A percentile compares a stretch with the other conserved stretches of the same genome.
phyloP scores from a whole-genome alignment of 1,140 invertebrate species.

The Colletes gigas region DNA sequence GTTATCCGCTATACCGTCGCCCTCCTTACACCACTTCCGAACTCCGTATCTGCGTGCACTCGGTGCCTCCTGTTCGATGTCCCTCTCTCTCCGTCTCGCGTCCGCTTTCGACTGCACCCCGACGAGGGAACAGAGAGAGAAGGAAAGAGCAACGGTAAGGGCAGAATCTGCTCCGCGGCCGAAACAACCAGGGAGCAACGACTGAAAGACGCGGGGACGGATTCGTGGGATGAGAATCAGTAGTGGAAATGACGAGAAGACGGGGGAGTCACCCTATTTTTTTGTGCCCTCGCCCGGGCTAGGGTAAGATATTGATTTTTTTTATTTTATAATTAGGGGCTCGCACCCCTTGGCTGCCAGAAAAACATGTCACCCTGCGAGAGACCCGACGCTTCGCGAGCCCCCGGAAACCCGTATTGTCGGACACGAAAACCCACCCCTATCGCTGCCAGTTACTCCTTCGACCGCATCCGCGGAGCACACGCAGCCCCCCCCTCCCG shows the following conservation, averaged over 20 bases:
- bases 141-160: neutral
- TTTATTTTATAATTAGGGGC: constrained; percentile 82
- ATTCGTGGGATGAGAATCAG: constrained; percentile 34
- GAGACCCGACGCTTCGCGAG: neutral
- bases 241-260: constrained; percentile 51
- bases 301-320: constrained; percentile 81
- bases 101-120: neutral
- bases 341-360: constrained; percentile 77
- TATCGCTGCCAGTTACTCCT: no score
- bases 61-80: neutral
- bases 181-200: constrained; percentile 66
- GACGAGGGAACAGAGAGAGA: neutral
- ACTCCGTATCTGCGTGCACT: constrained; percentile 20
- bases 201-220: constrained; percentile 62
- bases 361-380: constrained; percentile 78
- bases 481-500: no score
- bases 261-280: constrained; percentile 79
- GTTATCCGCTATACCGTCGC: constrained; percentile 62
- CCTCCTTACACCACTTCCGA: constrained; percentile 44
- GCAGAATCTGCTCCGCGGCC: constrained; percentile 70
- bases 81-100: neutral
- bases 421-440: neutral
- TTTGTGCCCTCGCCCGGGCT: constrained; percentile 69
- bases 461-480: neutral
- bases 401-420: neutral